phyloP scores from a whole-genome alignment of 2,113 vertebrate genomes.

The Engystomops pustulosus region DNA sequence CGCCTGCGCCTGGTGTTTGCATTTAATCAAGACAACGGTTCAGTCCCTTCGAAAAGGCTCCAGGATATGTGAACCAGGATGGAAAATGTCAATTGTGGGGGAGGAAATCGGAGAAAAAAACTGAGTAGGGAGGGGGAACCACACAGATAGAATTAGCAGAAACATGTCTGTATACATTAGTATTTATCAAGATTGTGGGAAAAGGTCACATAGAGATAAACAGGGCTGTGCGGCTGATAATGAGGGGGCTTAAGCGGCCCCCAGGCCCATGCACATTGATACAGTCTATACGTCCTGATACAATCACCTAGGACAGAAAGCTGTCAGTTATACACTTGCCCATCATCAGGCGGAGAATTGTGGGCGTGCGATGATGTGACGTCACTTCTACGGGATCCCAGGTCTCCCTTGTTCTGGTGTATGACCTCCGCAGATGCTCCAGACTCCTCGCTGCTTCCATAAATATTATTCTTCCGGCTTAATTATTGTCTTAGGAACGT shows the following conservation, averaged over 20 bases:
- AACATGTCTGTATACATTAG: neutral
- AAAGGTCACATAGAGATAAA: neutral
- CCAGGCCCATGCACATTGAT: no score
- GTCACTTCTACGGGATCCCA: no score
- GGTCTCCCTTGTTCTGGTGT: neutral
- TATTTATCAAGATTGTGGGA: neutral
- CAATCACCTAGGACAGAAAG: no score
- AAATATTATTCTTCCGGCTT: neutral
- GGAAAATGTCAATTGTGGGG: conserved; percentile 52
- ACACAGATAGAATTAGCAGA: neutral
- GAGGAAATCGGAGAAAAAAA: conserved; percentile 38
- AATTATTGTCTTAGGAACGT: neutral
- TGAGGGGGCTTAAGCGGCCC: no score
- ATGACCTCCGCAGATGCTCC: neutral
- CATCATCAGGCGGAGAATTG: no score
- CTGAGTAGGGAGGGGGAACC: neutral
- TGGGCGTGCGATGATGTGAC: no score
- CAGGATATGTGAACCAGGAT: conserved; percentile 59
- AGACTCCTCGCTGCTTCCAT: neutral
- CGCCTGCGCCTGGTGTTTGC: conserved; percentile 41
- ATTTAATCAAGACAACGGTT: conserved; percentile 42
- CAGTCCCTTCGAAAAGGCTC: conserved; percentile 29
- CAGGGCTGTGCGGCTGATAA: neutral
- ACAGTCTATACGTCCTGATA: no score
- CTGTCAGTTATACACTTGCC: no score